A percentile compares a stretch with the other conserved stretches of the same genome.
Conservation (phyloP, 1,140 invertebrate genomes). For the Cardiocondyla obscurior region DNA sequence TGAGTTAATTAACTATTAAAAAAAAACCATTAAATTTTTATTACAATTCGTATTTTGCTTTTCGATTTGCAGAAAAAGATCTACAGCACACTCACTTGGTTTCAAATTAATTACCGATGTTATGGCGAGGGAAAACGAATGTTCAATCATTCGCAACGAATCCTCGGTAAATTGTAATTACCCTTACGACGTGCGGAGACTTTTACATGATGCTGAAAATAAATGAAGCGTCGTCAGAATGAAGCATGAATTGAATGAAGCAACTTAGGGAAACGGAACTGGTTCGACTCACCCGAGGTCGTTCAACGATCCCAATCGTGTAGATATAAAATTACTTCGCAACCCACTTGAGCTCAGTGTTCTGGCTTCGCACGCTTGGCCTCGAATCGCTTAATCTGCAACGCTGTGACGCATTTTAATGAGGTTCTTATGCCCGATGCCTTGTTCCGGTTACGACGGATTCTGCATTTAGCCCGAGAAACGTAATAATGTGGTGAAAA, state of each 20-base stretch:
- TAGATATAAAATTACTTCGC: neutral
- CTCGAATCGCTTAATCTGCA: conserved; percentile 19
- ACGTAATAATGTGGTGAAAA: neutral
- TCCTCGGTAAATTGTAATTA: neutral
- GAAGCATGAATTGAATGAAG: conserved; percentile 4
- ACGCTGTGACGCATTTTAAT: conserved; percentile 26
- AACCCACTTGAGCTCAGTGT: neutral
- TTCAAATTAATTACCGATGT: neutral
- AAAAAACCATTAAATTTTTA: neutral
- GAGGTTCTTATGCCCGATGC: neutral
- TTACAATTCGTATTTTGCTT: neutral
- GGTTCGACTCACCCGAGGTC: conserved; percentile 56
- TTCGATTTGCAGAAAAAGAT: neutral
- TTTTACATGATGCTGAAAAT: neutral
- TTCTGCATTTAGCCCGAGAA: neutral
- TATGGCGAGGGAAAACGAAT: neutral
- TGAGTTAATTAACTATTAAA: neutral
- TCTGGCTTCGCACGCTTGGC: conserved; percentile 1
- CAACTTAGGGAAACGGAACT: neutral
- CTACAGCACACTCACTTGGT: neutral
- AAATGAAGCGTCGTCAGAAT: neutral
- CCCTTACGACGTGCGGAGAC: neutral
- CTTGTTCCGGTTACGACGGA: conserved; percentile 1
- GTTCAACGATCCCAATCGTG: conserved; percentile 59
- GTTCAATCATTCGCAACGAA: neutral